Conservation (phyloP, 1,140 invertebrate species). For the Drosophila sproati region DNA sequence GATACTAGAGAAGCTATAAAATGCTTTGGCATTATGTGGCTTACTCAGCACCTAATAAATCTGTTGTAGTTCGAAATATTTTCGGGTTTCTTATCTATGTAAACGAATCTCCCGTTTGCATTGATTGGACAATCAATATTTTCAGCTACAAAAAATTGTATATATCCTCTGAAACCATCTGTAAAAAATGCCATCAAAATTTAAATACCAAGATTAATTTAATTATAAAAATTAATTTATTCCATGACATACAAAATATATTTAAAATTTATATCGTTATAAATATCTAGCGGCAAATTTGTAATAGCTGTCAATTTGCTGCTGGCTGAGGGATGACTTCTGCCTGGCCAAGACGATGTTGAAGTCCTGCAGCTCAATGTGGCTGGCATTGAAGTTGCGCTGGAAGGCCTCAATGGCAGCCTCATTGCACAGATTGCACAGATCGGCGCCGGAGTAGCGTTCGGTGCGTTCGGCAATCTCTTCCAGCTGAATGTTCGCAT, state of each 20-base stretch:
- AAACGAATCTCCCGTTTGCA: no score
- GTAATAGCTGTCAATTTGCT: conserved; percentile 84
- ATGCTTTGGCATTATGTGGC: no score
- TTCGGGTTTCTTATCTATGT: no score
- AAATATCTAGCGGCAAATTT: conserved; percentile 60
- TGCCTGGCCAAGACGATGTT: conserved; percentile 85
- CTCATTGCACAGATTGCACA: conserved; percentile 90
- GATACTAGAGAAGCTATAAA: no score
- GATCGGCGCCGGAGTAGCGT: conserved; percentile 91
- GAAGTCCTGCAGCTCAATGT: conserved; percentile 86
- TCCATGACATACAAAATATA: no score
- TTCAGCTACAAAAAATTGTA: no score
- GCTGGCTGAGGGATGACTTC: conserved; percentile 85
- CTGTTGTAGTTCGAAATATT: no score
- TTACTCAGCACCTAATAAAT: no score
- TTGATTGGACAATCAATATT: no score
- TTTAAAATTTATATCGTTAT: not conserved
- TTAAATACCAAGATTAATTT: not conserved
- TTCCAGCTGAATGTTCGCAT: conserved; percentile 87
- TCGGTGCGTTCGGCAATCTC: conserved; percentile 87
- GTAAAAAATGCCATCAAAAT: no score
- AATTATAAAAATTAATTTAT: not conserved
- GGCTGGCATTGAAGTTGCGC: conserved; percentile 85
- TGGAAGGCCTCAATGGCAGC: conserved; percentile 89
- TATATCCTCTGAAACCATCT: no score